Evolutionary conservation across 1,140 invertebrate species (phyloP).

Genomic region (Ganaspis sp.): DNA sequence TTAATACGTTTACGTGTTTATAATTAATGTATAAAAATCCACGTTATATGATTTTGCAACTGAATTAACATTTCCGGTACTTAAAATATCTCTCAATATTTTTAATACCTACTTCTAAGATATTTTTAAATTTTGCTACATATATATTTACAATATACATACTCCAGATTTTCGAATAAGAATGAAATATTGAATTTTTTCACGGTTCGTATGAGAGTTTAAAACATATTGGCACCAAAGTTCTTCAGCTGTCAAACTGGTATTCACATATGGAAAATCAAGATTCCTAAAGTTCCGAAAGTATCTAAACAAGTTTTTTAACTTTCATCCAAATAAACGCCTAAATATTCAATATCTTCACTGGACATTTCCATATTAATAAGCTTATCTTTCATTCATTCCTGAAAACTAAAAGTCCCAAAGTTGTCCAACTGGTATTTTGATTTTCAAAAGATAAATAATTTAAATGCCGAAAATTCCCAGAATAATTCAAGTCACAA

Average conservation of each 20-base stretch:
- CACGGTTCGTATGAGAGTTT: not conserved
- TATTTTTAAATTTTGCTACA: too few species aligned
- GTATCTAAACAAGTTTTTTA: not conserved
- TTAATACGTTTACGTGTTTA: too few species aligned
- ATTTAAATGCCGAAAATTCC: not conserved
- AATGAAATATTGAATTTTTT: not conserved
- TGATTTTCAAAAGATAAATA: not conserved
- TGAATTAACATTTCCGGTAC: too few species aligned
- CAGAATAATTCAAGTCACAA: not conserved
- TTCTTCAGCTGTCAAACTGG: not conserved
- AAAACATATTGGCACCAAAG: not conserved
- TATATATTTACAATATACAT: too few species aligned
- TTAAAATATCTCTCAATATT: too few species aligned
- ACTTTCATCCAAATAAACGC: not conserved
- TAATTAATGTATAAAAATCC: too few species aligned
- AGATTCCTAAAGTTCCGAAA: not conserved
- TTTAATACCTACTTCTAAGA: too few species aligned
- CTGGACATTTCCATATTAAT: not conserved
- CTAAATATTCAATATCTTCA: not conserved
- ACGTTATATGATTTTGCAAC: too few species aligned
- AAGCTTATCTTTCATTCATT: not conserved
- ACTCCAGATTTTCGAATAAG: too few species aligned
- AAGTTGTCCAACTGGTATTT: not conserved
- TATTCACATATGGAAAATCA: not conserved
- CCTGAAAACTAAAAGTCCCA: not conserved